Base-by-base conservation (phyloP, 1,140 invertebrate genomes). In the Limonius californicus region DNA sequence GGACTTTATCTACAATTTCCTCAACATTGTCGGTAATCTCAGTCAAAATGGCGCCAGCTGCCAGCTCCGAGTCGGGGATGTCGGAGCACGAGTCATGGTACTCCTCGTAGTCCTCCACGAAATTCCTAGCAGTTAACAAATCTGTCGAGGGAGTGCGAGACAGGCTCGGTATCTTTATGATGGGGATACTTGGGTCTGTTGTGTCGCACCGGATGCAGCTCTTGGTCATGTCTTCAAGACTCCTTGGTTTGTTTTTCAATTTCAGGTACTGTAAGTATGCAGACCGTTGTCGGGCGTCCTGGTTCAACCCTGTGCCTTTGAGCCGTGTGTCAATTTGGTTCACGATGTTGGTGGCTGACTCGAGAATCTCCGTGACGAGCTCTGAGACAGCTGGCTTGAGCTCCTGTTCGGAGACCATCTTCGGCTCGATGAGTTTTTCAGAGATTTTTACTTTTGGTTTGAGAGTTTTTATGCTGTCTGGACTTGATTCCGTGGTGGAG, bases 61-160 rank as follows among this genome's bases (percentile, higher is more conserved):
- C 59, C 11, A 50, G 20, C 20, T 35, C 45, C 7, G 62, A 57
- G 23, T 67, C 68, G 3, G 63, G 30, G 11, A 66, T 64, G 53
- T 77, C 75, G 18, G 68, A 66, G 55, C 75, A 74, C 2, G 72
- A 72, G 61, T 73, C 70, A 57, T 75, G 72, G 54, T 71, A 75
- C 62, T 75, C 74, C 54, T 76, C 75, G 47, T 76, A 75, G 27
- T 76, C 73, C 56, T 76, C 75, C 12, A 74, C 72, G 55, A 75
- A 75, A 62, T 70, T 74, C 30, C 59, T 68, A 12, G 73, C 75
- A 54, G 74, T 69, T 12, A 76, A 61, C 9, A 75, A 55, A 47
- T 67, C 70, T 60, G 74, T 70, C 35, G 69, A 64, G 2, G 73
- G 68, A 0, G 71, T 66, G 19, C 71, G 60, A 7, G 68, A 68